These are phyloP conservation scores for Adelognathus sp. DNA, from an alignment of 2,888 invertebrate species.

Conservation along the genomic window DNA sequence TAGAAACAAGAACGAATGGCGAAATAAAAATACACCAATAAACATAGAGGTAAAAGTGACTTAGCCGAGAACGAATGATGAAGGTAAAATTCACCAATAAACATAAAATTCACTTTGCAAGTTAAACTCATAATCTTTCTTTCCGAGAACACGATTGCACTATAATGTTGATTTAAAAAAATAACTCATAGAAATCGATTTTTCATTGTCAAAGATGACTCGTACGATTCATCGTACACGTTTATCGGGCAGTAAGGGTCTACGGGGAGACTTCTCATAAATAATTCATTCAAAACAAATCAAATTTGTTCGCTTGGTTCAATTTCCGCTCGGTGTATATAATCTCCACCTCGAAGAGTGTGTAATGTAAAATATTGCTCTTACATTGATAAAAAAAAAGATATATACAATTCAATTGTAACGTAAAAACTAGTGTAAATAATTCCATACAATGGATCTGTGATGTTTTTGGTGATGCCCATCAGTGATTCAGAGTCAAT, in stretches of 20 bases:
- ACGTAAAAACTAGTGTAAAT: neutral
- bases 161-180: neutral
- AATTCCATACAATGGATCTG: neutral
- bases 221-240: neutral
- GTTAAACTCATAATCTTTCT: neutral
- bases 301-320: neutral
- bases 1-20: neutral
- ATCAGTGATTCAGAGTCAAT: neutral
- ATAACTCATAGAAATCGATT: neutral
- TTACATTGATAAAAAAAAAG: neutral
- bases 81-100: no score
- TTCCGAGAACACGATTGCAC: neutral
- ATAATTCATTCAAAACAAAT: neutral
- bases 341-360: neutral
- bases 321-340: neutral
- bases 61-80: no score
- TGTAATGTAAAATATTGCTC: neutral
- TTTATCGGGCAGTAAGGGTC: neutral
- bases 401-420: conserved; percentile 10
- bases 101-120: neutral
- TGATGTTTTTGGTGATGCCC: conserved; percentile 22
- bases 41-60: no score
- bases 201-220: neutral
- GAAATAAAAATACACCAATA: neutral
- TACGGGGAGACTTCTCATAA: conserved; percentile 12